Conservation (phyloP, 2,888 invertebrate genomes). For the Papilio elwesi region DNA sequence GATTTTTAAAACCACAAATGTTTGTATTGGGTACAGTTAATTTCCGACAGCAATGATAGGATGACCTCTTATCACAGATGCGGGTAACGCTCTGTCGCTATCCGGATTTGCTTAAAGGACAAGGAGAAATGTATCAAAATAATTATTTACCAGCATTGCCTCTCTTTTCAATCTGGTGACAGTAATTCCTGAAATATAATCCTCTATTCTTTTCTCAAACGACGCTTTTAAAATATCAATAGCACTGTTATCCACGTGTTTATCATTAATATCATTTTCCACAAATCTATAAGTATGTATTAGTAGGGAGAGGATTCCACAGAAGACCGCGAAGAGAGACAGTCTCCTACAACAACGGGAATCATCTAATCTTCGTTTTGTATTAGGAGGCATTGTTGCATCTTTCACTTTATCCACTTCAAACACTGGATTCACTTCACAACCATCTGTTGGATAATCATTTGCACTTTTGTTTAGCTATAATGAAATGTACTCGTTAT, state of each 20-base stretch:
- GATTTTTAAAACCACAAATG: no score
- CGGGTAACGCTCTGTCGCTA: no score
- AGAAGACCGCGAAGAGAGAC: slow-evolving; percentile 67
- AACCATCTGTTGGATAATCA: neutral
- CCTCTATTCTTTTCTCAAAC: slow-evolving; percentile 65
- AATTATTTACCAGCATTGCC: slow-evolving; percentile 72
- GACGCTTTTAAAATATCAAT: slow-evolving; percentile 56
- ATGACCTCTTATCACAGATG: no score
- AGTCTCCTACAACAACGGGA: slow-evolving; percentile 63
- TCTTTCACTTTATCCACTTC: slow-evolving; percentile 17
- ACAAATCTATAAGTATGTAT: slow-evolving; percentile 69
- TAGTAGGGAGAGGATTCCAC: slow-evolving; percentile 69
- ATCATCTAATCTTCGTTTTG: slow-evolving; percentile 47
- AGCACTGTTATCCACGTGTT: slow-evolving; percentile 56
- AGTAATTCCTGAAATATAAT: slow-evolving; percentile 58
- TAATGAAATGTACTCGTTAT: slow-evolving; percentile 51
- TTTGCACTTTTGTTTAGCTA: neutral
- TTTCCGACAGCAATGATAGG: no score
- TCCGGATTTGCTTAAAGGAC: no score
- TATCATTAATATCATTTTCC: slow-evolving; percentile 49
- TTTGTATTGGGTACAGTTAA: no score
- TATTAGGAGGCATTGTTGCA: slow-evolving; percentile 39
- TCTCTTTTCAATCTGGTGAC: slow-evolving; percentile 65
- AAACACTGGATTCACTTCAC: slow-evolving; percentile 1
- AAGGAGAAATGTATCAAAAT: neutral